phyloP scores from a whole-genome alignment of 2,888 invertebrate genomes.

The Ormia ochracea region DNA sequence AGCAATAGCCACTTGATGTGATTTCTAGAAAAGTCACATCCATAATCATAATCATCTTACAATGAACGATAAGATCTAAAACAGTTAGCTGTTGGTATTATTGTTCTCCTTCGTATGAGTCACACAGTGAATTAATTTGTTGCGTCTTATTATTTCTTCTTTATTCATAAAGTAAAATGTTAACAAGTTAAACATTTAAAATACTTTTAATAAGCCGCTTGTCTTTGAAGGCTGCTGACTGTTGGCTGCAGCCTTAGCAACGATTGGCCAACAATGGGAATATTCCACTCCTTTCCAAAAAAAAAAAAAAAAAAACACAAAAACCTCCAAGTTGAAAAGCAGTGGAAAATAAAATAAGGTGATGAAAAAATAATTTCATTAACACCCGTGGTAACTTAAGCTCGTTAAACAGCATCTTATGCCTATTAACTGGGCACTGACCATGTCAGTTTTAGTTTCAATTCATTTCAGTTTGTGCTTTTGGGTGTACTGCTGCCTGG shows the following conservation, averaged over 20 bases:
- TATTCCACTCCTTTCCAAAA: slow-evolving; percentile 31
- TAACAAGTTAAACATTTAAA: slow-evolving; percentile 60
- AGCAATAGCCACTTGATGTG: neutral
- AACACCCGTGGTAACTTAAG: slow-evolving; percentile 62
- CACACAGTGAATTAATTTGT: slow-evolving; percentile 36
- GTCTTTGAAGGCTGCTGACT: slow-evolving; percentile 48
- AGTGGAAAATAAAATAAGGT: slow-evolving; percentile 55
- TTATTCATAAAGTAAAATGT: slow-evolving; percentile 49
- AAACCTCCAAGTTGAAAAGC: slow-evolving; percentile 8
- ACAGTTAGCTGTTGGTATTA: neutral
- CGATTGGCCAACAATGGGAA: slow-evolving; percentile 30
- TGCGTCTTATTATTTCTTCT: slow-evolving; percentile 10
- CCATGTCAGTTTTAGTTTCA: slow-evolving; percentile 55
- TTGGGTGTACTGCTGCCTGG: slow-evolving; percentile 35
- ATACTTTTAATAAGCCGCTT: slow-evolving; percentile 60
- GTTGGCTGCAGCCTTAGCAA: slow-evolving; percentile 34
- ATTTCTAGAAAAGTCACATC: neutral
- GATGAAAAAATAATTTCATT: slow-evolving; percentile 66
- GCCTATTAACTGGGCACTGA: slow-evolving; percentile 59
- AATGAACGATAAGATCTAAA: neutral
- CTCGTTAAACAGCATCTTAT: slow-evolving; percentile 62
- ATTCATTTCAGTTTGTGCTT: slow-evolving; percentile 39
- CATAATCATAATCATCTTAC: neutral
- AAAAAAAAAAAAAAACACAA: neutral
- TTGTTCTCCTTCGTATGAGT: slow-evolving; percentile 14